These are phyloP conservation scores for Pygmarrhopalites habei DNA, from an alignment of 1,140 invertebrate genomes.

Conservation along the genomic window DNA sequence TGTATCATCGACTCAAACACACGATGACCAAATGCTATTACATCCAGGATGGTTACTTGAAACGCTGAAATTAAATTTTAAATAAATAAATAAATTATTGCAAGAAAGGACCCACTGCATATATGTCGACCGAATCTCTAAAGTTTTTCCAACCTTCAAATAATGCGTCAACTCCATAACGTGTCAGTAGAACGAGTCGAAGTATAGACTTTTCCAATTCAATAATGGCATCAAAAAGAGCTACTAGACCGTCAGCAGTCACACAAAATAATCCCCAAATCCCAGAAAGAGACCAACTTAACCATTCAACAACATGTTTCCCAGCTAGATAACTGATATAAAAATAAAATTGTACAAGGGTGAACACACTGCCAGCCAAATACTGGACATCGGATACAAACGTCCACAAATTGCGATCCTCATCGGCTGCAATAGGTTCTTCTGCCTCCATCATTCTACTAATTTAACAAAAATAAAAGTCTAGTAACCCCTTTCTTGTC, in stretches of 20 bases:
- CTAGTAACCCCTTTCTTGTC: too few relatives aligned
- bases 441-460: conserved; percentile 9
- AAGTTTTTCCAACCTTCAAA: too few relatives aligned
- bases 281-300: not conserved
- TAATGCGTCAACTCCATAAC: conserved; percentile 17
- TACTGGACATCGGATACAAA: conserved; percentile 19
- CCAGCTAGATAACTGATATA: conserved; percentile 24
- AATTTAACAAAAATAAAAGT: too few relatives aligned
- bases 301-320: conserved; percentile 11
- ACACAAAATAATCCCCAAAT: not conserved
- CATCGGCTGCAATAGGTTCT: too few relatives aligned
- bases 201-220: conserved; percentile 16
- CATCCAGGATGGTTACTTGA: too few relatives aligned
- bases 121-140: too few relatives aligned
- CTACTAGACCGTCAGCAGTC: not conserved
- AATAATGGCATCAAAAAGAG: conserved; percentile 11
- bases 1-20: too few relatives aligned
- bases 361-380: not conserved
- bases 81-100: too few relatives aligned
- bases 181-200: conserved; percentile 14
- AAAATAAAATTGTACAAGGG: conserved; percentile 9
- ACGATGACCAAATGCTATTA: too few relatives aligned
- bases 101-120: too few relatives aligned
- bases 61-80: too few relatives aligned
- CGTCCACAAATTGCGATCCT: conserved; percentile 1